Evolutionary conservation across 1,140 invertebrate genomes (phyloP).

Genomic region (Drosophila saltans): DNA sequence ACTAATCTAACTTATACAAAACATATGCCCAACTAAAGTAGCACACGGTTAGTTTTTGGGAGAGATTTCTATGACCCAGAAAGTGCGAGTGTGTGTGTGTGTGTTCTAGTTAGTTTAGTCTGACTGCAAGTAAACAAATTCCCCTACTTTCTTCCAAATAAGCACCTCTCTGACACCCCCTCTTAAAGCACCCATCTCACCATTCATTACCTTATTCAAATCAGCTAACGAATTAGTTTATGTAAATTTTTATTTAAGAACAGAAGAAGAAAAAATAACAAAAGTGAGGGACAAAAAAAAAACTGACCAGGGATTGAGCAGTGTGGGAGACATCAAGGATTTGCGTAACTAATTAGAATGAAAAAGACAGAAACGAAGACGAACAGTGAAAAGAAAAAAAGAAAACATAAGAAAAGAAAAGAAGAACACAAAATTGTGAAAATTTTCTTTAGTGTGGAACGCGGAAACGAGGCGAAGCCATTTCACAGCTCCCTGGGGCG

Average conservation of each 20-base stretch:
- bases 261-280: background rate
- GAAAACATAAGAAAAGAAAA: conserved; percentile 13
- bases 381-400: conserved; percentile 17
- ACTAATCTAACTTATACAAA: conserved; percentile 29
- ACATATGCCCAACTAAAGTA: conserved; percentile 37
- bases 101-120: background rate
- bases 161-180: conserved; percentile 1
- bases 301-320: conserved; percentile 25
- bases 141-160: background rate
- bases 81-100: background rate
- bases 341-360: conserved; percentile 63
- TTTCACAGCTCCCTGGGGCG: conserved; percentile 79
- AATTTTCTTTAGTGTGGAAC: conserved; percentile 54
- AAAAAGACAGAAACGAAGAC: conserved; percentile 1
- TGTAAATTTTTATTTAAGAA: conserved; percentile 59
- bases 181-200: conserved; percentile 17
- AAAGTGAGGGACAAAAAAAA: conserved; percentile 3
- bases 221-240: conserved; percentile 80
- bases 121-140: conserved; percentile 9
- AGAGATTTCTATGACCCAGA: conserved; percentile 44
- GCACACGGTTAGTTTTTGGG: conserved; percentile 60
- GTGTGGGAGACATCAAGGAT: conserved; percentile 29
- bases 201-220: conserved; percentile 77
- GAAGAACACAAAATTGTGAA: conserved; percentile 64
- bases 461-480: conserved; percentile 52